Conservation (phyloP, 1,140 invertebrate genomes). For the Drosophila navojoa region DNA sequence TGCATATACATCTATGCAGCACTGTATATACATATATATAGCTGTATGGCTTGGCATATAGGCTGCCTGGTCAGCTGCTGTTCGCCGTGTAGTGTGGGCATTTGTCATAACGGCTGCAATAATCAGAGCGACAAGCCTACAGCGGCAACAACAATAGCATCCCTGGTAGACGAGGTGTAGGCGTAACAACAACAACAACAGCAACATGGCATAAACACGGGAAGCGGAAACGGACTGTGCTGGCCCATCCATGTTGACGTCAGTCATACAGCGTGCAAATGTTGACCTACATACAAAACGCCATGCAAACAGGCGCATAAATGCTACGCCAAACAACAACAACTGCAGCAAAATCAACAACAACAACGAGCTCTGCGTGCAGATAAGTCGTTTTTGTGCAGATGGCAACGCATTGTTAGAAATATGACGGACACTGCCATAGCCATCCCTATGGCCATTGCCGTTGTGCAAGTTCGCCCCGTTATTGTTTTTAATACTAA, state of each 20-base stretch:
- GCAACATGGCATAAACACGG: constrained; percentile 48
- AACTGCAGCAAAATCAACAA: constrained; percentile 47
- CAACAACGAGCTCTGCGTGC: constrained; percentile 44
- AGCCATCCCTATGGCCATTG: constrained; percentile 30
- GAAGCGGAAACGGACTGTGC: constrained; percentile 71
- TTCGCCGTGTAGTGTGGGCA: constrained; percentile 48
- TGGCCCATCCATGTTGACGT: constrained; percentile 73
- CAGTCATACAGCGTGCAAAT: constrained; percentile 78
- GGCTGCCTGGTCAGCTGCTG: constrained; percentile 34
- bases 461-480: constrained; percentile 26
- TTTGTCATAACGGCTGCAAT: constrained; percentile 72
- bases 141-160: constrained; percentile 26
- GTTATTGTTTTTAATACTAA: constrained; percentile 73
- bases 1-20: neutral
- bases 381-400: constrained; percentile 71
- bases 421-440: constrained; percentile 57
- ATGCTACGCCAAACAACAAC: constrained; percentile 70
- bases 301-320: constrained; percentile 79
- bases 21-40: neutral
- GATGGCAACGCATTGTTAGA: constrained; percentile 78
- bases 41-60: constrained; percentile 7
- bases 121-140: constrained; percentile 59
- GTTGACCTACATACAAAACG: constrained; percentile 80
- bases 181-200: constrained; percentile 42
- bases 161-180: constrained; percentile 46